Evolutionary conservation across 1,140 invertebrate species (phyloP).

Genomic region (Cheumatopsyche charites): DNA sequence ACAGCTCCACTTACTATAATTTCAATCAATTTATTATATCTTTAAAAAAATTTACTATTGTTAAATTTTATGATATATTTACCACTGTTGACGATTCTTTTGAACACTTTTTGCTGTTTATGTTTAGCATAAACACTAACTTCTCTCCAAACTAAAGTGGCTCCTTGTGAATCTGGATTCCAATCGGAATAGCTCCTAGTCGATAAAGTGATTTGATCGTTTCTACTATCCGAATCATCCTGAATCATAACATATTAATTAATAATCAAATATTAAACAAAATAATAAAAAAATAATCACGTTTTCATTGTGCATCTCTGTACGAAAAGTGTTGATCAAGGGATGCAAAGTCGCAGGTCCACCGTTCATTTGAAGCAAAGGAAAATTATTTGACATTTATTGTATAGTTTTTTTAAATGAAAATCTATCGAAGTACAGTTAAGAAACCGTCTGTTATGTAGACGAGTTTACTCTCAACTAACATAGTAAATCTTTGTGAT

Average conservation of each 20-base stretch:
- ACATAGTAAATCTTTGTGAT: not conserved
- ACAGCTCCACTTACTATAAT: slow-evolving; percentile 73
- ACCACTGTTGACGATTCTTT: slow-evolving; percentile 75
- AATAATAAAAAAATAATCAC: not conserved
- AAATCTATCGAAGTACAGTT: too few species aligned
- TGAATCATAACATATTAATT: not conserved
- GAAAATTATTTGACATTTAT: not conserved
- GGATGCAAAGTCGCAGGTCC: slow-evolving; percentile 3
- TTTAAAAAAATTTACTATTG: too few species aligned
- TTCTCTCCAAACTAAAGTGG: slow-evolving; percentile 77
- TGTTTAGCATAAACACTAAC: slow-evolving; percentile 69
- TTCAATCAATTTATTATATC: too few species aligned
- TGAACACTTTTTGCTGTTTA: slow-evolving; percentile 61
- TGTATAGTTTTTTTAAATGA: too few species aligned
- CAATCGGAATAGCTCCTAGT: slow-evolving; percentile 51
- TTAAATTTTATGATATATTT: slow-evolving; percentile 38
- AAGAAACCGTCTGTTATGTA: too few species aligned
- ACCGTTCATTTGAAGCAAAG: slow-evolving; percentile 18
- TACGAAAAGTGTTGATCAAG: not conserved
- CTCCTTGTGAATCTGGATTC: slow-evolving; percentile 63
- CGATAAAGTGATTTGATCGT: not conserved
- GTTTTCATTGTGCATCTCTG: not conserved
- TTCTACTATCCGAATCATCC: not conserved
- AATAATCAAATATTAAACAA: not conserved
- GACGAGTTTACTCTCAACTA: too few species aligned